Evolutionary conservation across 2,113 vertebrate genomes (phyloP).

Genomic region (Vidua chalybeata): DNA sequence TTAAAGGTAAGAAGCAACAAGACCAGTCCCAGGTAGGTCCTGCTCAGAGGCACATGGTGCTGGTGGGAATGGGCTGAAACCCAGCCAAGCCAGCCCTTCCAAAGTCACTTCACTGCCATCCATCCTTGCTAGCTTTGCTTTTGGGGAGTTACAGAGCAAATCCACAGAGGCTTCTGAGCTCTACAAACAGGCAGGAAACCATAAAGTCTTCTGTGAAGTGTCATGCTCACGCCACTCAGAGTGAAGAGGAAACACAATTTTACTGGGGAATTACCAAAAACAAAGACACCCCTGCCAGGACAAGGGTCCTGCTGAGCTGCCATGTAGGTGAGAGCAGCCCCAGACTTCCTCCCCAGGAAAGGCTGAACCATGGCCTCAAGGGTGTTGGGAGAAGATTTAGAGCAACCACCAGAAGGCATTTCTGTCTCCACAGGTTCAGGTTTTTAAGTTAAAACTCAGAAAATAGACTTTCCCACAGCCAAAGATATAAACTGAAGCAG

Average conservation of each 20-base stretch:
- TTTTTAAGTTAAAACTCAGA: background rate
- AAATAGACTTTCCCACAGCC: background rate
- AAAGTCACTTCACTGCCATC: background rate
- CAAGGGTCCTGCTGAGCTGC: background rate
- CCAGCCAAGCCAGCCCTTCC: background rate
- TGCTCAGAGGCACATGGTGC: background rate
- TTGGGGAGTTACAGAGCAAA: background rate
- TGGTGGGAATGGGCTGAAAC: background rate
- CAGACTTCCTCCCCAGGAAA: background rate
- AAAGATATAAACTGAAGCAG: background rate
- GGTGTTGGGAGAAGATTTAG: background rate
- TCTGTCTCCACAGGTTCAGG: background rate
- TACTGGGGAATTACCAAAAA: background rate
- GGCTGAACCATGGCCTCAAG: fast-evolving
- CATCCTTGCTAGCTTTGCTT: background rate
- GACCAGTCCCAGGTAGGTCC: background rate
- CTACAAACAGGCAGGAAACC: background rate
- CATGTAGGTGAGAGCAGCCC: background rate
- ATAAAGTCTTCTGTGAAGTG: background rate
- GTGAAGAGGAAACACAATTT: background rate
- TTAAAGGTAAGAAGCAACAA: background rate
- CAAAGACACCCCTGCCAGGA: fast-evolving
- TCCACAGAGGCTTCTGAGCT: background rate
- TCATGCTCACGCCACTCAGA: background rate
- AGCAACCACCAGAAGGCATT: background rate